These are phyloP conservation scores for Drosophila falleni DNA, from an alignment of 2,888 invertebrate genomes.

Conservation along the genomic window DNA sequence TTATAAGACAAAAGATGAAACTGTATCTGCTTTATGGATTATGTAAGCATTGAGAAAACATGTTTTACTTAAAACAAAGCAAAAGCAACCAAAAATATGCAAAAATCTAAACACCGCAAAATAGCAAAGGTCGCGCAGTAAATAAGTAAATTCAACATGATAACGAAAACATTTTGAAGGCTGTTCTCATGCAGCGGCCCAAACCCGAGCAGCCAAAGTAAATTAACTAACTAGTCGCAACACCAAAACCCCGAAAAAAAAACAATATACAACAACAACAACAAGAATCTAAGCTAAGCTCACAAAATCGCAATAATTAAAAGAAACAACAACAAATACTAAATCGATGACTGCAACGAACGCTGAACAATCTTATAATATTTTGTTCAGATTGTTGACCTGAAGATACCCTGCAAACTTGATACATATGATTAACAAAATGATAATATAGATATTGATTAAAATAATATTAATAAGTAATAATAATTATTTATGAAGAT, in stretches of 20 bases:
- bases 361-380: slow-evolving; percentile 51
- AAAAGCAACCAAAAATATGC: slow-evolving; percentile 61
- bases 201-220: slow-evolving; percentile 46
- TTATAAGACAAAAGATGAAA: slow-evolving; percentile 29
- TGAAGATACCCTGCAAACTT: slow-evolving; percentile 1
- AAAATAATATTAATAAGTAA: too few relatives aligned
- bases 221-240: slow-evolving; percentile 54
- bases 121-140: slow-evolving; percentile 75
- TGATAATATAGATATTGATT: not conserved
- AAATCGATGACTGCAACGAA: slow-evolving; percentile 70
- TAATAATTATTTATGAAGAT: not conserved
- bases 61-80: slow-evolving; percentile 46
- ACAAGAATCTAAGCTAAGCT: slow-evolving; percentile 43
- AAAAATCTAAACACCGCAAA: slow-evolving; percentile 66
- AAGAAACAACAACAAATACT: slow-evolving; percentile 40
- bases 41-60: slow-evolving; percentile 67
- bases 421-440: not conserved
- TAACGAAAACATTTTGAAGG: slow-evolving; percentile 70
- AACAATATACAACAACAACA: slow-evolving; percentile 31
- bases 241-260: slow-evolving; percentile 16
- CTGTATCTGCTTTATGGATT: slow-evolving; percentile 47
- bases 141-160: slow-evolving; percentile 41
- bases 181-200: slow-evolving; percentile 75
- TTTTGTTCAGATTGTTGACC: not conserved
- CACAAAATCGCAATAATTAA: slow-evolving; percentile 72